A percentile compares a stretch with the other conserved stretches of the same genome.
Evolutionary conservation across 1,140 invertebrate genomes (phyloP).

Genomic region (Drosophila arawakana): DNA sequence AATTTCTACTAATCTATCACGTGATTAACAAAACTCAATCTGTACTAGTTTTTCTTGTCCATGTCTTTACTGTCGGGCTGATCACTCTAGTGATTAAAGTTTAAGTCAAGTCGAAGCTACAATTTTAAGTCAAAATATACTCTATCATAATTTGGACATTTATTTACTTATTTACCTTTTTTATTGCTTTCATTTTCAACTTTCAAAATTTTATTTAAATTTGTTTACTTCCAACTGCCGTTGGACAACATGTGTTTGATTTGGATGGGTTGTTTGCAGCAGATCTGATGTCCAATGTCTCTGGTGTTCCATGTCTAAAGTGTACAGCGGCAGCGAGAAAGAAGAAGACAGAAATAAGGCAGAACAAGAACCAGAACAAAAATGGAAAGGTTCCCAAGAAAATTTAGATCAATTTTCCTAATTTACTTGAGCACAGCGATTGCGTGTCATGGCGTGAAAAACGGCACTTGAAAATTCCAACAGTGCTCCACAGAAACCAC

Average conservation of each 20-base stretch:
- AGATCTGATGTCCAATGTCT: not conserved
- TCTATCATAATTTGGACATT: too few relatives aligned
- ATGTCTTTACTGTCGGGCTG: too few relatives aligned
- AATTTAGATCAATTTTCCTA: conserved; percentile 83
- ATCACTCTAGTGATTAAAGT: too few relatives aligned
- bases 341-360: not conserved
- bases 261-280: conserved; percentile 26
- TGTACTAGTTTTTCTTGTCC: too few relatives aligned
- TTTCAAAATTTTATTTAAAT: not conserved
- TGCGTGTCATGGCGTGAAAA: conserved; percentile 82
- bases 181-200: too few relatives aligned
- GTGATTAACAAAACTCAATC: too few relatives aligned
- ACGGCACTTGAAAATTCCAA: conserved; percentile 75
- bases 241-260: conserved; percentile 53
- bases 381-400: conserved; percentile 79
- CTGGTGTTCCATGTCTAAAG: conserved; percentile 4
- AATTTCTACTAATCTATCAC: too few relatives aligned
- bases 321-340: conserved; percentile 13
- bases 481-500: conserved; percentile 34
- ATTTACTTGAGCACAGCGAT: conserved; percentile 79
- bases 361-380: conserved; percentile 25
- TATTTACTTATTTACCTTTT: too few relatives aligned
- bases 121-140: too few relatives aligned
- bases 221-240: conserved; percentile 18
- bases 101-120: too few relatives aligned